These are phyloP conservation scores for Tupaia chinensis DNA, from an alignment of 2,113 vertebrate species.

Conservation along the genomic window DNA sequence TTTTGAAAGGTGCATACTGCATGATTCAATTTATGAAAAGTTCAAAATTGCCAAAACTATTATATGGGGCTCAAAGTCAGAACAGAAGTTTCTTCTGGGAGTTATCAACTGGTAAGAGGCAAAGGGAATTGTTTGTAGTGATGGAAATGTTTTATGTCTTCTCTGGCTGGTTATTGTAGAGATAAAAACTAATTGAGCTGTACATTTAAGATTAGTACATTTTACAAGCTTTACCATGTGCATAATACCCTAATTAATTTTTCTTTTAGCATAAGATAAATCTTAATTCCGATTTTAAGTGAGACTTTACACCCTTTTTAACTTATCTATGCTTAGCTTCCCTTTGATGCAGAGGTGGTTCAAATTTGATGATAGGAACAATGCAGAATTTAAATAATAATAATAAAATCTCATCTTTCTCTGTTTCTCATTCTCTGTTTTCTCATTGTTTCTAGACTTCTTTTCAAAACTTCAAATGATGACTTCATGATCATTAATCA, in stretches of 20 bases:
- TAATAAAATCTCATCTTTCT: not conserved
- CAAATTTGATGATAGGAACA: not conserved
- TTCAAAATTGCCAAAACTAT: not conserved
- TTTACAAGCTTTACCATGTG: not conserved
- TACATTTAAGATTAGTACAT: not conserved
- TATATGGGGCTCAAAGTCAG: not conserved
- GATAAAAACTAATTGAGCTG: conserved; percentile 9
- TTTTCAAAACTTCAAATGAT: conserved; percentile 17
- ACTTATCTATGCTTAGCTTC: not conserved
- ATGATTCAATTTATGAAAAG: not conserved
- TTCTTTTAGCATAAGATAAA: not conserved
- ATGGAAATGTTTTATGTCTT: not conserved
- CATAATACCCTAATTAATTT: not conserved
- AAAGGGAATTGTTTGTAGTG: too few relatives aligned
- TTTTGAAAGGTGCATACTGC: too few relatives aligned
- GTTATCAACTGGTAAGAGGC: not conserved
- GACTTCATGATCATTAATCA: conserved; percentile 39
- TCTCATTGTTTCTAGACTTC: not conserved
- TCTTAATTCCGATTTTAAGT: not conserved
- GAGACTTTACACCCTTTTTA: not conserved
- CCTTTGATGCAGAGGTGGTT: not conserved
- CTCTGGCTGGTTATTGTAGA: not conserved
- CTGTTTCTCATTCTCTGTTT: not conserved
- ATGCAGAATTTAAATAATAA: not conserved
- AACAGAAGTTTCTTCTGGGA: not conserved